phyloP scores from a whole-genome alignment of 2,797 vertebrate genomes.

The Hypotaenidia okinawae region DNA sequence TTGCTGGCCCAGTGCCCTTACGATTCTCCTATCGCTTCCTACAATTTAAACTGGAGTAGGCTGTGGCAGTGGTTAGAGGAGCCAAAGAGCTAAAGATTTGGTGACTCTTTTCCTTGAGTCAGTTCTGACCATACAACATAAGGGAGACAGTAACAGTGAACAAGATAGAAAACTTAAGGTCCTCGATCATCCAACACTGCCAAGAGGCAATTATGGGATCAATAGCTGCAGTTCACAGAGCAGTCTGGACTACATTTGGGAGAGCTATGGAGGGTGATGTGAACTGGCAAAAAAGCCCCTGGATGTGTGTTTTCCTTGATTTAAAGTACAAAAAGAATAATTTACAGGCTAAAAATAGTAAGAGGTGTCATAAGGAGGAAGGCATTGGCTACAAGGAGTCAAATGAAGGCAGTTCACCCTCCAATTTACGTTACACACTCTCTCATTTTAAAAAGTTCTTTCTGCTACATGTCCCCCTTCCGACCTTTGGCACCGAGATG shows the following conservation, averaged over 20 bases:
- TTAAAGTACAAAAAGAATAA: not conserved
- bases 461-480: not conserved
- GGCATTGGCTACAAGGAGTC: not conserved
- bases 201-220: not conserved
- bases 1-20: not conserved
- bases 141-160: not conserved
- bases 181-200: not conserved
- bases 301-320: not conserved
- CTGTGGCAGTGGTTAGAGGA: not conserved
- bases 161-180: not conserved
- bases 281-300: not conserved
- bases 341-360: not conserved
- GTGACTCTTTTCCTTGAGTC: not conserved
- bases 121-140: not conserved
- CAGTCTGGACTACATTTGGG: not conserved
- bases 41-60: not conserved
- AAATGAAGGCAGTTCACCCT: not conserved
- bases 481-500: not conserved
- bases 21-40: not conserved
- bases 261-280: not conserved
- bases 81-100: not conserved
- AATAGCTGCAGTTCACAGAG: not conserved
- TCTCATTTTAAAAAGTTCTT: not conserved
- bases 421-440: not conserved
- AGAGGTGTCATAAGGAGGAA: not conserved